A percentile compares a stretch with the other conserved stretches of the same genome.
These are phyloP conservation scores for Chrysolina oricalcia DNA, from an alignment of 2,888 invertebrate species.

Conservation along the genomic window DNA sequence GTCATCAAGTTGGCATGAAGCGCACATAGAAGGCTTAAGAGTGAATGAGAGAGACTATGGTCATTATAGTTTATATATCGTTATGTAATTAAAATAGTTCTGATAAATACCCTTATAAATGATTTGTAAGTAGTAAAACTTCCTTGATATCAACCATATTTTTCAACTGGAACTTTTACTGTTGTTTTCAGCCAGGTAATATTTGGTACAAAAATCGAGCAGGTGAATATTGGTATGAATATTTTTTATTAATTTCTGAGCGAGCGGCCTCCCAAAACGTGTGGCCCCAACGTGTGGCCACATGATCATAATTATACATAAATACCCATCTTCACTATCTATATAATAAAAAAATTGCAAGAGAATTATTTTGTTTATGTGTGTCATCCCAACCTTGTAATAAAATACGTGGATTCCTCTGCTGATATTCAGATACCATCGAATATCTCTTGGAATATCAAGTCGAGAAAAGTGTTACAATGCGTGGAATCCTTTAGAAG, in stretches of 20 bases:
- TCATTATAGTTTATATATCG: too few species aligned
- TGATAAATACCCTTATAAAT: too few species aligned
- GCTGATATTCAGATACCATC: slow-evolving; percentile 3
- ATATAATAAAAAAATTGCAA: not conserved
- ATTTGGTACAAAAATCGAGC: too few species aligned
- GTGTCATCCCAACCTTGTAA: slow-evolving; percentile 22
- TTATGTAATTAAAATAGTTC: too few species aligned
- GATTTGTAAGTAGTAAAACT: too few species aligned
- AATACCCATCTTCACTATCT: not conserved
- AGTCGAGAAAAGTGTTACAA: slow-evolving; percentile 38
- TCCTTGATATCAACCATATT: too few species aligned
- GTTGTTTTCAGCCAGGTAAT: too few species aligned
- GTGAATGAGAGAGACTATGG: too few species aligned
- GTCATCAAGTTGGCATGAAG: too few species aligned
- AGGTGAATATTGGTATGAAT: not conserved
- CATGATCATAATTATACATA: not conserved
- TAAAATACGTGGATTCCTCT: not conserved
- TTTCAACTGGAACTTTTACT: too few species aligned
- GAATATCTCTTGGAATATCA: slow-evolving; percentile 14
- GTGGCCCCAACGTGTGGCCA: not conserved
- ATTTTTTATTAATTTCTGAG: not conserved
- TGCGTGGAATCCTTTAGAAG: slow-evolving; percentile 43
- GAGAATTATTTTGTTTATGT: slow-evolving; percentile 9
- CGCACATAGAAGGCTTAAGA: too few species aligned
- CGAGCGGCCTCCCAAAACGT: too few species aligned